These are phyloP conservation scores for Acrocephalus scirpaceus DNA, from an alignment of 2,797 vertebrate genomes.

Conservation along the genomic window DNA sequence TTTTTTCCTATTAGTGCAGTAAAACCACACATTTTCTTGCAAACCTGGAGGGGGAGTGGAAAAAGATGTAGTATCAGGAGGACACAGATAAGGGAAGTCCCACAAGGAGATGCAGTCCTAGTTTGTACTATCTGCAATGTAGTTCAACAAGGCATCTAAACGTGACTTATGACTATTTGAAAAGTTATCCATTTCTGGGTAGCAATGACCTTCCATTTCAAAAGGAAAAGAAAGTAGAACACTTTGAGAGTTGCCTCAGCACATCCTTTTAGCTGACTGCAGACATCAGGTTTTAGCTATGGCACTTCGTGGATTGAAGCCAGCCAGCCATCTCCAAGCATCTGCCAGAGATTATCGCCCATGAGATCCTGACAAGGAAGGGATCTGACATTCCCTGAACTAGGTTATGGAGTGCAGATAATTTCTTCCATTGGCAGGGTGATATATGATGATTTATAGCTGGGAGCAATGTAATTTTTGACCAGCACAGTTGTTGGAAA, in stretches of 20 bases:
- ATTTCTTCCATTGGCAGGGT: background rate
- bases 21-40: background rate
- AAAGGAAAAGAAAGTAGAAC: background rate
- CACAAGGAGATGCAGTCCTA: background rate
- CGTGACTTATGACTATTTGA: background rate
- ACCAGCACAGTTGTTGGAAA: background rate
- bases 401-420: background rate
- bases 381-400: background rate
- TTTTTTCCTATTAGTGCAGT: background rate
- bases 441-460: background rate
- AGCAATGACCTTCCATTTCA: background rate
- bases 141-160: background rate
- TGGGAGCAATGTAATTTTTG: background rate
- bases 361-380: background rate
- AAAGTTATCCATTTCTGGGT: background rate
- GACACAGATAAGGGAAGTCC: background rate
- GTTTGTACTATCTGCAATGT: background rate
- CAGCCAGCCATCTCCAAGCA: background rate
- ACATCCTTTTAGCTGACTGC: background rate
- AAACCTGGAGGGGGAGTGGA: background rate
- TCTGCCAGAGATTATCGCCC: background rate
- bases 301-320: background rate
- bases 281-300: background rate
- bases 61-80: background rate
- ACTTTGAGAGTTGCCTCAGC: background rate